Evolutionary conservation across 2,888 invertebrate species (phyloP).

Genomic region (Dryobota labecula): DNA sequence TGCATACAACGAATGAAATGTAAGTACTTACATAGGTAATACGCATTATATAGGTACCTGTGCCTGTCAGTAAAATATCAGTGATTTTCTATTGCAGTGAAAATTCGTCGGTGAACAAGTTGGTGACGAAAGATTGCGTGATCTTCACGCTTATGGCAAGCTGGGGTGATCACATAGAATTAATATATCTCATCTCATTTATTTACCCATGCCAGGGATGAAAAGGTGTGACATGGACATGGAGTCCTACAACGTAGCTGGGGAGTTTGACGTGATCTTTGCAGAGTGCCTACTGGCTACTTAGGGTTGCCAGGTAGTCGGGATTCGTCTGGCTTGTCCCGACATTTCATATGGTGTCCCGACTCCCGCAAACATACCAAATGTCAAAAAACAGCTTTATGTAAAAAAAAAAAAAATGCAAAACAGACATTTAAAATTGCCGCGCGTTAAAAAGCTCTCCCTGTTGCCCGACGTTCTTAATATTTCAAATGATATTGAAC

Average conservation of each 20-base stretch:
- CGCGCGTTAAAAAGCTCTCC: too few species aligned
- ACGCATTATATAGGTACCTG: neutral
- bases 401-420: too few species aligned
- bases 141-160: neutral
- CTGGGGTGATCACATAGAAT: neutral
- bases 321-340: too few species aligned
- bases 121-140: neutral
- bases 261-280: neutral
- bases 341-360: too few species aligned
- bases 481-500: too few species aligned
- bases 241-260: neutral
- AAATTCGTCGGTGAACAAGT: neutral
- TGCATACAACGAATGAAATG: constrained; percentile 50
- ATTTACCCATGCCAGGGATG: neutral
- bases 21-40: constrained; percentile 22
- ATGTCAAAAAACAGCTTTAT: too few species aligned
- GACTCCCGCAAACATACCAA: too few species aligned
- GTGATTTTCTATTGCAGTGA: neutral
- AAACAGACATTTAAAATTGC: too few species aligned
- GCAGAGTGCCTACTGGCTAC: too few species aligned
- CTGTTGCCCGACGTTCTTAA: too few species aligned
- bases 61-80: neutral
- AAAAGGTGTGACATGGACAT: neutral
- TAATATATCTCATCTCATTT: neutral
- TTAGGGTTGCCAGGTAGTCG: too few species aligned